These are phyloP conservation scores for Crocodylus rhombifer DNA, from an alignment of 2,797 vertebrate species.

Conservation along the genomic window DNA sequence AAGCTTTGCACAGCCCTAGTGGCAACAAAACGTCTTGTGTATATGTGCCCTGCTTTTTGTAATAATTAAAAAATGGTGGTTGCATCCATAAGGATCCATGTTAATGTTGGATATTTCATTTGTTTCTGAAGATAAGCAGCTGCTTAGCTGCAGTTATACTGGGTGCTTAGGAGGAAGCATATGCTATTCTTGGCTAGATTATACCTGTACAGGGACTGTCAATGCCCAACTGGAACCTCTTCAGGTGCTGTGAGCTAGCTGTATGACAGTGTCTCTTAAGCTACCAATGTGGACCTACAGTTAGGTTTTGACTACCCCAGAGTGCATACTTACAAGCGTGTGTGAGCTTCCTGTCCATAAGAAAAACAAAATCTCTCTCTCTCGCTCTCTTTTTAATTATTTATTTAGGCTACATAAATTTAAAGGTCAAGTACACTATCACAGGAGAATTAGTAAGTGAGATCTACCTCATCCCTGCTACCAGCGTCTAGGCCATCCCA, in stretches of 20 bases:
- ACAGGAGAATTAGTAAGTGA: neutral
- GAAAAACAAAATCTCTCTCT: too few species aligned
- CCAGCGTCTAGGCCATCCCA: slow-evolving; percentile 26
- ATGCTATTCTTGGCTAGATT: slow-evolving; percentile 63
- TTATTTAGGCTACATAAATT: neutral
- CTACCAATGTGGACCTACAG: neutral
- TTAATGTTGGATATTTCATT: slow-evolving; percentile 71
- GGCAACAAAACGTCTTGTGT: too few species aligned
- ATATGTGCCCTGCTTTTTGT: slow-evolving; percentile 24
- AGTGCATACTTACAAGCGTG: neutral
- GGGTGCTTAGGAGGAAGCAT: slow-evolving; percentile 71
- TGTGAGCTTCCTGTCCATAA: neutral
- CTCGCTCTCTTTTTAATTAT: too few species aligned
- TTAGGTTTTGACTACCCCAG: neutral
- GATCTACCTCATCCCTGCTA: slow-evolving; percentile 9
- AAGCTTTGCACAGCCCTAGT: too few species aligned
- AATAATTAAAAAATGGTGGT: slow-evolving; percentile 46
- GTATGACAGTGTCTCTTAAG: neutral
- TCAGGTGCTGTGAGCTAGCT: slow-evolving; percentile 21
- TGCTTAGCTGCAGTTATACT: slow-evolving; percentile 70
- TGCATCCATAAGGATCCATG: slow-evolving; percentile 28
- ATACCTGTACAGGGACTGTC: slow-evolving; percentile 51
- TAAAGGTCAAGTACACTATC: neutral
- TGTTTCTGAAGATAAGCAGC: slow-evolving; percentile 71
- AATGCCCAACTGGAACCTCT: slow-evolving; percentile 35